Base-by-base conservation (phyloP, 2,888 invertebrate genomes). In the Platycheirus rosarum region DNA sequence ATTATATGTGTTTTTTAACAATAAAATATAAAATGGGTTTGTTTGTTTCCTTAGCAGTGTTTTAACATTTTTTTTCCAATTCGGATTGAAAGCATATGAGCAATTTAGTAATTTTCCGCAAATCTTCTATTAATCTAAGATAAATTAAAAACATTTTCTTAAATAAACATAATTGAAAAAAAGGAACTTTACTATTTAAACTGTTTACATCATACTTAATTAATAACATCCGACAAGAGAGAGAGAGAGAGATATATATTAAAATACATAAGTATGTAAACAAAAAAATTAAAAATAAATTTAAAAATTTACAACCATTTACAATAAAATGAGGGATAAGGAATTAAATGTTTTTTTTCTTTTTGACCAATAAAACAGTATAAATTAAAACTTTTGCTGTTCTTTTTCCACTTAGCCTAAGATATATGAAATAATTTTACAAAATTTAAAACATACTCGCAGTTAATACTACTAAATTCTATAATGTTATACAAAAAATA, bases 231-330 rank as follows among this genome's bases (percentile, higher is more conserved):
- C 37, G 37, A 40, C 13, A 40, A 7, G 9, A 40, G 5, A 40
- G n/a, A 13, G n/a, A 5, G 13, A 40, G 8, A 40, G n/a, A 40
- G 5, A 4, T 40, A 4, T 8, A 32, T 32, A 1, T 23, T 35
- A 51, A 63, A 18, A 53, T 65, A 35, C 44, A 35, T 55, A 32
- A 78, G n/a, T 51, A 65, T n/a, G n/a, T n/a, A n/a, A n/a, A 40
- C 35, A 40, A n/a, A 78, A 80, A 80, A 37, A 65, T 48, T 32
- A 65, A 23, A 65, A 23, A 8, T 66, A 32, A 85, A 80, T 85
- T 68, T 86, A 85, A 84, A 86, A 85, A 76, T 77, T 66, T 14
- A 40, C 32, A 14, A 11, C 18, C 14, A 46, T 32, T 44, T 44
- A 20, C 16, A 46, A 46, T 23, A 63, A 42, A 44, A 11, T 66